Evolutionary conservation across 2,797 vertebrate species (phyloP).

Genomic region (Poecilia velifera): DNA sequence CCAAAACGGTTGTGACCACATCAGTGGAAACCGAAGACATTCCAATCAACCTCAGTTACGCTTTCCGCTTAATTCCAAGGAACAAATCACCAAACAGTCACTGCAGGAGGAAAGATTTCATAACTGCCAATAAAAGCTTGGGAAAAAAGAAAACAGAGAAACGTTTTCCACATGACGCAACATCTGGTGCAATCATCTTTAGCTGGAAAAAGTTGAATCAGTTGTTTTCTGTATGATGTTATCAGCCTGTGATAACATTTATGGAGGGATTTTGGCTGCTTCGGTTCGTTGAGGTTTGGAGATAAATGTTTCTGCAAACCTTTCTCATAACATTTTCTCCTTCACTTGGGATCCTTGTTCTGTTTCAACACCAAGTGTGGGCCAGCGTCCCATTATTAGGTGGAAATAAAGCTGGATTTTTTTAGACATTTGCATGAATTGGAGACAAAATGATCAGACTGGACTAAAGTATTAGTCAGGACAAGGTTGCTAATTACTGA

Average conservation of each 20-base stretch:
- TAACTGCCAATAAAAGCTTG: background rate
- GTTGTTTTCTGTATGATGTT: background rate
- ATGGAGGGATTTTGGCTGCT: background rate
- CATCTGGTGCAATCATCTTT: background rate
- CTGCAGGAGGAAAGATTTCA: background rate
- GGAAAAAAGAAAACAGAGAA: background rate
- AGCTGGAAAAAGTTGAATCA: background rate
- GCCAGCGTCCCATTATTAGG: background rate
- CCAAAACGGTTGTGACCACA: slow-evolving; percentile 14
- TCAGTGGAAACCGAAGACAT: slow-evolving; percentile 5
- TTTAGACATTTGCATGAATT: background rate
- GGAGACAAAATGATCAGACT: background rate
- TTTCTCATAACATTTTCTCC: background rate
- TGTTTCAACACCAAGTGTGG: background rate
- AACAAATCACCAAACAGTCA: background rate
- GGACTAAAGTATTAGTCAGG: background rate
- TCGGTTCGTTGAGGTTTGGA: background rate
- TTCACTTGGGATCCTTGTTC: background rate
- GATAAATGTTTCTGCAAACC: background rate
- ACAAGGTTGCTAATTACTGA: background rate
- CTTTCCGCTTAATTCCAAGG: background rate
- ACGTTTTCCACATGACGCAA: background rate
- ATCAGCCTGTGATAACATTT: background rate
- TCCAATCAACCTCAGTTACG: slow-evolving; percentile 12
- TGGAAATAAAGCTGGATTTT: background rate